Percentiles rank a stretch among this genome's conserved stretches.
phyloP scores from a whole-genome alignment of 2,797 vertebrate genomes.

The Apogon hyalosoma region DNA sequence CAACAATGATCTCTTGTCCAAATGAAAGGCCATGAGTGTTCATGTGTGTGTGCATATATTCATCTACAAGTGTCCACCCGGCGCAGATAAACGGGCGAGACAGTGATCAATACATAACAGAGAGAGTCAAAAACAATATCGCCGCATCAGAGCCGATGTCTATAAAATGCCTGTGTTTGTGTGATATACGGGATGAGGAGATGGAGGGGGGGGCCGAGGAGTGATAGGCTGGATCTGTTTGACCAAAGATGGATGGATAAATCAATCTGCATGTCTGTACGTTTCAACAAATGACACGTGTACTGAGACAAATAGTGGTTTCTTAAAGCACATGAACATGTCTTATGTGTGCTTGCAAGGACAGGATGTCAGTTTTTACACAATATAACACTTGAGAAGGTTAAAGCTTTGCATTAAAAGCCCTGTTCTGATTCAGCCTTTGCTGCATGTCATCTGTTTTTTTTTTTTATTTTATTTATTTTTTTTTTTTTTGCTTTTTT shows the following conservation, averaged over 20 bases:
- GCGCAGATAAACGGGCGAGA: constrained; percentile 78
- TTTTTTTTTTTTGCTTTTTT: too few species aligned
- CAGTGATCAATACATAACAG: constrained; percentile 79
- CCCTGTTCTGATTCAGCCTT: too few species aligned
- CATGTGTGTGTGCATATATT: constrained; percentile 45
- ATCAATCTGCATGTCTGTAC: constrained; percentile 50
- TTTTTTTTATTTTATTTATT: too few species aligned
- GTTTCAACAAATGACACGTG: constrained; percentile 47
- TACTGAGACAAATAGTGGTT: constrained; percentile 25
- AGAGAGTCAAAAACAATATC: constrained; percentile 78
- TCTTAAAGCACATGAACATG: background rate
- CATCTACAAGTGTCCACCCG: constrained; percentile 74
- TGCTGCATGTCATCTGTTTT: too few species aligned
- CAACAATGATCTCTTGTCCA: constrained; percentile 71
- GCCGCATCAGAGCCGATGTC: constrained; percentile 45
- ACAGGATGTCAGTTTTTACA: background rate
- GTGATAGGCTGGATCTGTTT: constrained; percentile 6
- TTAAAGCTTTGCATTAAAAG: too few species aligned
- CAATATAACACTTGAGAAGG: background rate
- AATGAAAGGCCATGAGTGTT: constrained; percentile 54
- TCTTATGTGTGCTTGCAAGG: constrained; percentile 9
- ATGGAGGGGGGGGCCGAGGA: background rate
- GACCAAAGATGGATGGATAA: constrained; percentile 53
- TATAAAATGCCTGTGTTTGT: constrained; percentile 58
- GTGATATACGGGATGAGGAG: constrained; percentile 25